Evolutionary conservation across 2,888 invertebrate species (phyloP).

Genomic region (Phengaris alcon): DNA sequence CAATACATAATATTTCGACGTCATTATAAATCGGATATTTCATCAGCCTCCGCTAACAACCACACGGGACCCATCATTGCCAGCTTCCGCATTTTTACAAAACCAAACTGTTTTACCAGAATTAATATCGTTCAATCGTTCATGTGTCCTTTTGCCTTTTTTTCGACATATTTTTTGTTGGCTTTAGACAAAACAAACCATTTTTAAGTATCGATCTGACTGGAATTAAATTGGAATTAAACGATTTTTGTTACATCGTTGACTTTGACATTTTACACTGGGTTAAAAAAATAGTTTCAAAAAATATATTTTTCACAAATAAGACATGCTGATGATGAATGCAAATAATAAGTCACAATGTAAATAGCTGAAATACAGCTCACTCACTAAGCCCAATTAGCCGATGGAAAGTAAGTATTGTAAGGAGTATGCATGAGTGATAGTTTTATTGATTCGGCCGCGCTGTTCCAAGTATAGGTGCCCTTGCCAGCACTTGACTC

Average conservation of each 20-base stretch:
- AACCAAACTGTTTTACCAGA: neutral
- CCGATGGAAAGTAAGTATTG: slow-evolving; percentile 1
- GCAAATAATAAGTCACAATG: neutral
- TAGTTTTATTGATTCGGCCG: slow-evolving; percentile 27
- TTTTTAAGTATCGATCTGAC: too few species aligned
- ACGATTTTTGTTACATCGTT: too few species aligned
- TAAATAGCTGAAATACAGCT: neutral
- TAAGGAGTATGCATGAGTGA: slow-evolving; percentile 27
- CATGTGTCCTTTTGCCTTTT: neutral
- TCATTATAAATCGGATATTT: neutral
- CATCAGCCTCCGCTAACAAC: neutral
- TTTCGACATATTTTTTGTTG: neutral
- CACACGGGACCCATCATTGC: neutral
- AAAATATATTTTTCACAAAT: too few species aligned
- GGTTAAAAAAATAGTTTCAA: too few species aligned
- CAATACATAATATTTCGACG: neutral
- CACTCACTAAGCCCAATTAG: neutral
- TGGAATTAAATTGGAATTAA: too few species aligned
- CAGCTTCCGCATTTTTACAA: neutral
- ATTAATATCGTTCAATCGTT: neutral
- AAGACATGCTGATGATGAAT: neutral
- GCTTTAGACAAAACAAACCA: neutral
- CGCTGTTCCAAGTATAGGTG: slow-evolving; percentile 27
- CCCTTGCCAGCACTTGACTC: slow-evolving; percentile 24
- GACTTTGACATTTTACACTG: too few species aligned